Conservation (phyloP, 2,113 vertebrate species). For the Herpetotheres cachinnans region DNA sequence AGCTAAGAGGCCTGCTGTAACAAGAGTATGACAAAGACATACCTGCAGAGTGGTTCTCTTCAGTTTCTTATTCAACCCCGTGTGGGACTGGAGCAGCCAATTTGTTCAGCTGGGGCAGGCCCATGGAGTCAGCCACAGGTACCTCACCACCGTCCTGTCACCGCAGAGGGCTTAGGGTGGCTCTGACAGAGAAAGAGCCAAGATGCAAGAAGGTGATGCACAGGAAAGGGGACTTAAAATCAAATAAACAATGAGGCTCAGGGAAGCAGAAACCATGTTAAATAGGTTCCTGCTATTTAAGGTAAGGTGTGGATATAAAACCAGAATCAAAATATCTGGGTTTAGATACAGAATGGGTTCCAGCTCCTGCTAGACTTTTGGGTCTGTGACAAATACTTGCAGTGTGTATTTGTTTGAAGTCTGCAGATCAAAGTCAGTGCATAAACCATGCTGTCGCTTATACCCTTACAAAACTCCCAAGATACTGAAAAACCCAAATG, state of each 20-base stretch:
- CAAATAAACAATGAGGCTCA: neutral
- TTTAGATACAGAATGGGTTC: neutral
- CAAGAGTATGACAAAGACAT: neutral
- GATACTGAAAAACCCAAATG: neutral
- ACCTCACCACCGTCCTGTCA: no score
- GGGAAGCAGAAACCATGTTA: neutral
- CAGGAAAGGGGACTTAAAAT: accelerated
- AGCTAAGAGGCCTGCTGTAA: neutral
- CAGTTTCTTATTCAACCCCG: neutral
- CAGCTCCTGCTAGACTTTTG: neutral
- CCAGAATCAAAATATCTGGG: neutral
- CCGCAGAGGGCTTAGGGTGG: neutral
- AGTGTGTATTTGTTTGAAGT: neutral
- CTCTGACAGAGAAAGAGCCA: neutral
- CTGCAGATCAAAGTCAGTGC: neutral
- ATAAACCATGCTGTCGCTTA: neutral
- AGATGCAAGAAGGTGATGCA: neutral
- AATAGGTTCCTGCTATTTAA: neutral
- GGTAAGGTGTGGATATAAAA: neutral
- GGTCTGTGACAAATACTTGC: neutral
- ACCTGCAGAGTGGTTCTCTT: neutral
- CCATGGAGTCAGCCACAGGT: neutral
- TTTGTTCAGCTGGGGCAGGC: neutral
- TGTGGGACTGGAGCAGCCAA: neutral
- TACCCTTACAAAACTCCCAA: neutral